A percentile compares a stretch with the other conserved stretches of the same genome.
phyloP scores from a whole-genome alignment of 2,113 vertebrate genomes.

The Hyperoodon ampullatus region DNA sequence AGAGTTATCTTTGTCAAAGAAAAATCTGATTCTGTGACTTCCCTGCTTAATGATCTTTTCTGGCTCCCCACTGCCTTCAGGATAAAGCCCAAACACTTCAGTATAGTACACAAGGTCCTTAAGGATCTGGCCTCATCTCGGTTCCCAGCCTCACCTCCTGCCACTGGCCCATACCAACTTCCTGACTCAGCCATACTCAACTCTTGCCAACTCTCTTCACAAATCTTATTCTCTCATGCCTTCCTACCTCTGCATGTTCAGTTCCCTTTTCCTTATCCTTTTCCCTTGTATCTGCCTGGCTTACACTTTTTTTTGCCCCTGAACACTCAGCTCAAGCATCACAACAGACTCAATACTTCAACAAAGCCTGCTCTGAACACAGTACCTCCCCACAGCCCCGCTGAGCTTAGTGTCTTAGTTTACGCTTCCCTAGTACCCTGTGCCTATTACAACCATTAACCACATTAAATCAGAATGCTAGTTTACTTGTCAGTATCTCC shows the following conservation, averaged over 20 bases:
- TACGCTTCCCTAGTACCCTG: neutral
- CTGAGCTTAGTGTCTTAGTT: neutral
- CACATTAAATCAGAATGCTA: neutral
- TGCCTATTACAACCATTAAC: neutral
- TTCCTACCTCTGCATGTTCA: neutral
- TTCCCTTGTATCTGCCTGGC: neutral
- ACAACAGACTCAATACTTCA: neutral
- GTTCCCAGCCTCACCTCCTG: conserved; percentile 39
- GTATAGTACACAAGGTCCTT: conserved; percentile 46
- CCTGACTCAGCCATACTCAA: neutral
- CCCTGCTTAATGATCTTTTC: conserved; percentile 71
- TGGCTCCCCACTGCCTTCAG: conserved; percentile 61
- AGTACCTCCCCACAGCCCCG: neutral
- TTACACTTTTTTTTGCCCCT: conserved; percentile 7
- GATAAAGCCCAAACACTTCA: conserved; percentile 62
- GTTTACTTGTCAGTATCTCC: neutral
- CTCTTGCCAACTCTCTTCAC: neutral
- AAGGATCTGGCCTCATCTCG: conserved; percentile 20
- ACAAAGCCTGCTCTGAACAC: neutral
- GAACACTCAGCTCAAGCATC: conserved; percentile 11
- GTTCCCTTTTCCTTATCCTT: neutral
- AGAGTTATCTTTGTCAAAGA: conserved; percentile 71
- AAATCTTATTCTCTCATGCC: neutral
- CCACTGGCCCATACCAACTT: neutral
- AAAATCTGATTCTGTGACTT: conserved; percentile 70